Conservation (phyloP, 1,140 invertebrate species). For the Holotrichia oblita region DNA sequence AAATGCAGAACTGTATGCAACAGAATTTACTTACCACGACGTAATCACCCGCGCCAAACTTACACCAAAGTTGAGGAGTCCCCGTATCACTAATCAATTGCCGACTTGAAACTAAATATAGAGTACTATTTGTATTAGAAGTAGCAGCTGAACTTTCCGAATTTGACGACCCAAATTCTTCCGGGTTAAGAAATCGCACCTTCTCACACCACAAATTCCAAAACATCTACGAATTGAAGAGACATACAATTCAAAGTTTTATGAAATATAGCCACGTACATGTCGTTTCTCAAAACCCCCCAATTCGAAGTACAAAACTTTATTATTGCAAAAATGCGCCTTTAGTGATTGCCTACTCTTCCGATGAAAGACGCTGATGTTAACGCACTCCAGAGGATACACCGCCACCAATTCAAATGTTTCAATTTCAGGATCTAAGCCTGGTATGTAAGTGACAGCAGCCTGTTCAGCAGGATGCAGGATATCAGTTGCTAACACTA, state of each 20-base stretch:
- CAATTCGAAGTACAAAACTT: constrained; percentile 64
- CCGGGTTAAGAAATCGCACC: constrained; percentile 60
- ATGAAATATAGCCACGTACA: constrained; percentile 56
- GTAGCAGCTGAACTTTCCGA: constrained; percentile 66
- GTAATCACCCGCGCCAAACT: constrained; percentile 51
- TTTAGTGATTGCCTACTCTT: constrained; percentile 66
- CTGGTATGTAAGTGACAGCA: constrained; percentile 56
- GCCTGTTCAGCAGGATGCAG: constrained; percentile 56
- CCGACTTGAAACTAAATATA: constrained; percentile 59
- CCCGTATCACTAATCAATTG: constrained; percentile 54
- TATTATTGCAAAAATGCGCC: constrained; percentile 64
- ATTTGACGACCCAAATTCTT: constrained; percentile 60
- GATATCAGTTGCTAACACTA: constrained; percentile 67
- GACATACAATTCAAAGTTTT: constrained; percentile 19
- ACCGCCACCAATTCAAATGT: constrained; percentile 68
- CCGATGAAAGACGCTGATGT: constrained; percentile 67
- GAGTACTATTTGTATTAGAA: constrained; percentile 62
- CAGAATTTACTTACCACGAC: constrained; percentile 34
- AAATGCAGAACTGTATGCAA: no score
- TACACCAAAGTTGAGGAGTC: constrained; percentile 59
- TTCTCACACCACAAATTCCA: constrained; percentile 69
- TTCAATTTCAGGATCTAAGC: constrained; percentile 66
- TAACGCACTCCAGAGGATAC: constrained; percentile 67
- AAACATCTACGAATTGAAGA: constrained; percentile 57
- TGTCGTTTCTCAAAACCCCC: constrained; percentile 60